Percentiles rank a stretch among this genome's conserved stretches.
Evolutionary conservation across 2,797 vertebrate genomes (phyloP).

Genomic region (Eurystomus glaucurus): DNA sequence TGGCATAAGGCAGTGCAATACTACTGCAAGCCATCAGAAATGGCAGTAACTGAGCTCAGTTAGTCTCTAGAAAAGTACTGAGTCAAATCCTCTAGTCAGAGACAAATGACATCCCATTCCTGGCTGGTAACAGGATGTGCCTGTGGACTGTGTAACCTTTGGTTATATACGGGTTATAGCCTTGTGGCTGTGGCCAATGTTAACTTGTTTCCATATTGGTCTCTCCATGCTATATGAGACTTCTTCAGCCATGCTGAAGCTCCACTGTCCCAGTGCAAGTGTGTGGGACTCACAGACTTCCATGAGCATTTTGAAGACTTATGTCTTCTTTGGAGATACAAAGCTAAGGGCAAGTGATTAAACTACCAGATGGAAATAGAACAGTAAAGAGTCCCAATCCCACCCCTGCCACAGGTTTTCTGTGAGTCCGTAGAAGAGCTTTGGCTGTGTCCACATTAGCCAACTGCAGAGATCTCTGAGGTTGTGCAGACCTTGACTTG

Average conservation of each 20-base stretch:
- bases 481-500: neutral
- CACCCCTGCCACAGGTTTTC: neutral
- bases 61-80: neutral
- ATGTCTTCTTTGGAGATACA: neutral
- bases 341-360: neutral
- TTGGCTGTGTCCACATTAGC: neutral
- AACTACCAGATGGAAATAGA: neutral
- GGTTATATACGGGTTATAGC: neutral
- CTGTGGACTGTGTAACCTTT: neutral
- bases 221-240: rapidly evolving
- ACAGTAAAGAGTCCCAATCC: neutral
- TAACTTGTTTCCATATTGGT: neutral
- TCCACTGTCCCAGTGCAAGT: neutral
- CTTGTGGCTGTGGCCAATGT: neutral
- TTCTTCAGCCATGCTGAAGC: neutral
- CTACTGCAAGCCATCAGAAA: neutral
- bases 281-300: neutral
- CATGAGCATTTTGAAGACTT: neutral
- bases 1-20: neutral
- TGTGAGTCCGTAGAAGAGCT: neutral
- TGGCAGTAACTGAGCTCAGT: neutral
- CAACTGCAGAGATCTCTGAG: neutral
- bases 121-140: neutral
- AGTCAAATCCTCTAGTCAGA: neutral
- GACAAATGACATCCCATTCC: neutral